Evolutionary conservation across 1,140 invertebrate species (phyloP).

Genomic region (Plectrocnemia conspersa): DNA sequence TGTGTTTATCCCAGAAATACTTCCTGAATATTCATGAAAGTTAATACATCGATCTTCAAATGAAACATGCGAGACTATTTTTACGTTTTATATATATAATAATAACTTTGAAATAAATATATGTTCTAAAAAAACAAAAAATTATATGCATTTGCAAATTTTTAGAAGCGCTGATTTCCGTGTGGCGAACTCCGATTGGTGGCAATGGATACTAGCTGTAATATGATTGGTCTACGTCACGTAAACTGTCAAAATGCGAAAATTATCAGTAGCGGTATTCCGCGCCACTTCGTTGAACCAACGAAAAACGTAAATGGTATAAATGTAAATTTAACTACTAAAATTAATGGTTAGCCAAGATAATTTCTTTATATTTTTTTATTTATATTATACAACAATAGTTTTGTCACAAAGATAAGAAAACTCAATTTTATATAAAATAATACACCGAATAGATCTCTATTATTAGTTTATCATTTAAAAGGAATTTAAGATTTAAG

Average conservation of each 20-base stretch:
- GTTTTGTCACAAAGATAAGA: not conserved
- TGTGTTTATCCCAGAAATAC: not conserved
- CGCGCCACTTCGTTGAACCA: not conserved
- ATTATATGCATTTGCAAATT: conserved; percentile 1
- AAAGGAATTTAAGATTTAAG: too few relatives aligned
- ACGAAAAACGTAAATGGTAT: not conserved
- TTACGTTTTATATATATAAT: not conserved
- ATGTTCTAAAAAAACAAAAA: not conserved
- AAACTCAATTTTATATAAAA: too few relatives aligned
- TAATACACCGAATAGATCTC: too few relatives aligned
- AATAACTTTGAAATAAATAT: not conserved
- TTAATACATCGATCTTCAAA: not conserved
- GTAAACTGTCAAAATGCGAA: conserved; percentile 11
- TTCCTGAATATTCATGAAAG: not conserved
- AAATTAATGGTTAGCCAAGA: not conserved
- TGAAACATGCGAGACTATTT: not conserved
- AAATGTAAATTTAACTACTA: not conserved
- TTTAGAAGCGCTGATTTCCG: conserved; percentile 9
- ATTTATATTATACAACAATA: not conserved
- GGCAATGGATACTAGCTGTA: not conserved
- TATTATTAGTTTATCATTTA: too few relatives aligned
- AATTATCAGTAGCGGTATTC: too few relatives aligned
- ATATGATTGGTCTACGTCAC: conserved; percentile 7
- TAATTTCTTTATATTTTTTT: not conserved
- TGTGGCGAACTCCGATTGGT: conserved; percentile 17